Percentiles rank a stretch among this genome's conserved stretches.
Evolutionary conservation across 2,113 vertebrate species (phyloP).

Genomic region (Oostethus manadensis): DNA sequence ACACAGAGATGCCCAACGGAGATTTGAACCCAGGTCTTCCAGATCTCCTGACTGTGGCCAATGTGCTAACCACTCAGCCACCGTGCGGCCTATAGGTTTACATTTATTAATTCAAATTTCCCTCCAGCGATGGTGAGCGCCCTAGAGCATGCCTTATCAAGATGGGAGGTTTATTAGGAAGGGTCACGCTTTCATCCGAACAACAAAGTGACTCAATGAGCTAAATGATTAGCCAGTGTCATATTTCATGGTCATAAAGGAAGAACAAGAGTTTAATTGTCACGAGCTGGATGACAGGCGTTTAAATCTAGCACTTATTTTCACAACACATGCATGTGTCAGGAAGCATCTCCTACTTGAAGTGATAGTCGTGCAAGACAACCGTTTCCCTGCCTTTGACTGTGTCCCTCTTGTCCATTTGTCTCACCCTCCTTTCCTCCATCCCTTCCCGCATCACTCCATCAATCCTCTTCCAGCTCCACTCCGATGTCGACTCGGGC

Average conservation of each 20-base stretch:
- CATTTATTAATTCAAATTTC: no score
- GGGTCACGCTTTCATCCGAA: conserved; percentile 17
- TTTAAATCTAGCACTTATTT: conserved; percentile 36
- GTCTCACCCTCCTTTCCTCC: background rate
- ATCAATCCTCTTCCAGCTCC: conserved; percentile 76
- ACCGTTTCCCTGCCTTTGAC: no score
- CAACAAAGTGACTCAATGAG: conserved; percentile 37
- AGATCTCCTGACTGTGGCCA: no score
- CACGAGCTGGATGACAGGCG: conserved; percentile 4
- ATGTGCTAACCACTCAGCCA: no score
- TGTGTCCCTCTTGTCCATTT: no score
- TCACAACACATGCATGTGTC: background rate
- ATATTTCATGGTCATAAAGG: conserved; percentile 35
- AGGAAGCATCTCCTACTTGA: background rate
- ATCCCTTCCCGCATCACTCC: background rate
- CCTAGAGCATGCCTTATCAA: background rate
- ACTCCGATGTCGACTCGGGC: conserved; percentile 94
- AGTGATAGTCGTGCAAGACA: background rate
- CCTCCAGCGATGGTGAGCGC: no score
- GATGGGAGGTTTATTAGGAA: background rate
- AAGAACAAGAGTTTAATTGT: conserved; percentile 30
- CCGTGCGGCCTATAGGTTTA: no score
- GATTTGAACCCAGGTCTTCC: no score
- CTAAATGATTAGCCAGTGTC: conserved; percentile 32
- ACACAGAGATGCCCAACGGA: no score